phyloP scores from a whole-genome alignment of 2,888 invertebrate genomes.

The Meloe dianella region DNA sequence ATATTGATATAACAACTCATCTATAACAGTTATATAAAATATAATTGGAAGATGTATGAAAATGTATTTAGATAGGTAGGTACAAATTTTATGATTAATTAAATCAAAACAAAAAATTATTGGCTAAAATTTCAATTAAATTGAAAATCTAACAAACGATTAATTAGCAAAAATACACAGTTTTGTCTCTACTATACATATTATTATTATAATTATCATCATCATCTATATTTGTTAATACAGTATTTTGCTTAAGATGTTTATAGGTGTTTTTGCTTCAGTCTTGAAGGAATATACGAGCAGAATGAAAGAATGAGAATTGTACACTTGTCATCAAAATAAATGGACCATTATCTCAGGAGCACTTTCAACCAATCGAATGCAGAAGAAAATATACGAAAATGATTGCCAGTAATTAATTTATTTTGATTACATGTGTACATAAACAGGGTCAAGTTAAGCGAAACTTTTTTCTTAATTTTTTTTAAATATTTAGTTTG shows the following conservation, averaged over 20 bases:
- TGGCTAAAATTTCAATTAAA: constrained; percentile 4
- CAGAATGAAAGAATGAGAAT: constrained; percentile 15
- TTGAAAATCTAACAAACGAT: background rate
- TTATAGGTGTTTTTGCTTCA: constrained; percentile 33
- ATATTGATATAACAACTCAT: constrained; percentile 3
- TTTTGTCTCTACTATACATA: constrained; percentile 8
- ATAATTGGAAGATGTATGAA: constrained; percentile 15
- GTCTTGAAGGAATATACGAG: constrained; percentile 31
- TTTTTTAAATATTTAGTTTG: constrained; percentile 1
- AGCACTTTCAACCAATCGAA: too few species aligned
- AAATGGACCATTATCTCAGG: background rate
- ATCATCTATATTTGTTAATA: constrained; percentile 14
- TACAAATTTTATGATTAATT: background rate
- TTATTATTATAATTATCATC: constrained; percentile 26
- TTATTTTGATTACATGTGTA: constrained; percentile 41
- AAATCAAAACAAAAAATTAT: background rate
- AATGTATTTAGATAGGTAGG: constrained; percentile 16
- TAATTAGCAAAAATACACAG: constrained; percentile 7
- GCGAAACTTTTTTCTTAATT: background rate
- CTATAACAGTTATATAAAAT: constrained; percentile 4
- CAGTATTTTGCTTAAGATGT: background rate
- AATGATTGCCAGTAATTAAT: constrained; percentile 34
- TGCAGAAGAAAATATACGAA: constrained; percentile 11
- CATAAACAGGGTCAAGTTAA: constrained; percentile 25
- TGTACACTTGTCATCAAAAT: constrained; percentile 32